Percentiles rank a stretch among this genome's conserved stretches.
These are phyloP conservation scores for Limnephilus marmoratus DNA, from an alignment of 2,888 invertebrate genomes.

Conservation along the genomic window DNA sequence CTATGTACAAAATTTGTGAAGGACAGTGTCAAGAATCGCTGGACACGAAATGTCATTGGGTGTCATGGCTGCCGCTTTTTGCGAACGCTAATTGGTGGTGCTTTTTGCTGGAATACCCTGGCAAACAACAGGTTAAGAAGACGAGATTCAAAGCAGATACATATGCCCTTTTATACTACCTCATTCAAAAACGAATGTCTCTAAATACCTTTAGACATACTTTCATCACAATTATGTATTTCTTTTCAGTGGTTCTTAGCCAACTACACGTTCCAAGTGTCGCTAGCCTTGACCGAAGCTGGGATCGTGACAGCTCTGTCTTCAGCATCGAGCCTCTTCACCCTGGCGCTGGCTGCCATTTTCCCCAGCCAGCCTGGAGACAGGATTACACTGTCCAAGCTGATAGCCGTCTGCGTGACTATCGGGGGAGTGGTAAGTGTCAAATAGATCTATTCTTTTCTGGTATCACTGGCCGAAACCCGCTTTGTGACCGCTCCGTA, in stretches of 20 bases:
- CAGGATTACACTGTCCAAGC: constrained; percentile 90
- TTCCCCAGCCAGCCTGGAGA: constrained; percentile 91
- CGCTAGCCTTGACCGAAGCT: constrained; percentile 88
- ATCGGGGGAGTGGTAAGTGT: constrained; percentile 86
- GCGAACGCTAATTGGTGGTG: too few relatives aligned
- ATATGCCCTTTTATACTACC: too few relatives aligned
- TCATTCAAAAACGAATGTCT: too few relatives aligned
- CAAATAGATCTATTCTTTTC: constrained; percentile 90
- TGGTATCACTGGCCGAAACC: constrained; percentile 89
- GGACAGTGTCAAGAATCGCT: too few relatives aligned
- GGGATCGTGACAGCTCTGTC: constrained; percentile 93
- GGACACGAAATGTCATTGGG: too few relatives aligned
- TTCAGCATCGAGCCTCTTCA: constrained; percentile 93
- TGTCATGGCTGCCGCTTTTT: too few relatives aligned
- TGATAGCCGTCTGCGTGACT: constrained; percentile 87
- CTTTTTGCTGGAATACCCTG: too few relatives aligned
- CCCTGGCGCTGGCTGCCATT: constrained; percentile 89
- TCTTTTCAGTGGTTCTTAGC: constrained; percentile 93
- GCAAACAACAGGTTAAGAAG: too few relatives aligned
- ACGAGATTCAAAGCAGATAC: too few relatives aligned
- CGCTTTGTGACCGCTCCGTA: constrained; percentile 93
- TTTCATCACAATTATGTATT: background rate
- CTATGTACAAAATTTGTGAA: too few relatives aligned
- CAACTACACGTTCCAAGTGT: constrained; percentile 94
- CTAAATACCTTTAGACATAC: too few relatives aligned